Base-by-base conservation (phyloP, 2,113 vertebrate species). In the Vicugna pacos region DNA sequence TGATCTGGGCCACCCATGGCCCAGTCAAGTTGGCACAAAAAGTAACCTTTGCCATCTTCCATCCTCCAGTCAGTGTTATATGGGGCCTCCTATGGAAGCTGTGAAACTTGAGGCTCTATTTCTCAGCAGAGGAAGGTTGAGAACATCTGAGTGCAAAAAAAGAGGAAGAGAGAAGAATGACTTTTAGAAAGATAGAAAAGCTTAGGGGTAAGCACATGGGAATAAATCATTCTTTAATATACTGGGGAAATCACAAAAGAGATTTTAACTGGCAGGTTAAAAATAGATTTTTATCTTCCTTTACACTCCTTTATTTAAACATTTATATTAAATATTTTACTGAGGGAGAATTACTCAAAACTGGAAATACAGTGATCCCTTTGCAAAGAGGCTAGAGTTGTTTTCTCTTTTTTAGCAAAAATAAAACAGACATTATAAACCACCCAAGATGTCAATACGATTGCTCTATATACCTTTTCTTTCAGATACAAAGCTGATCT, bases 371-470 rank as follows among this genome's bases (percentile, higher is more conserved):
- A 50, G 19, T 58, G 26, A 95, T 14, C 15, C 20, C 46, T 15
- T 46, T 26, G 6, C 13, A 70, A 79, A 92, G 6, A 93, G 0
- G 15, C 24, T 69, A 85, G 15, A 89, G 52, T 24, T 52, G 22
- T 30, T 89, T 97, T 58, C 32, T 42, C 15, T 60, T 82, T 93
- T 88, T 89, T 13, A 83, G 17, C 11, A 89, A 94, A 97, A 95
- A 69, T 3, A 76, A 81, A 81, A 60, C 24, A 69, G 22, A 70
- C 82, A 70, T 86, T 52, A 52, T 70, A 70, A 91, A 42, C 9
- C 94, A 79, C 17, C 14, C 20, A 77, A 75, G 19, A 22, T 81
- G 4, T 64, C 30, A 94, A 58, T 80, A 56, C 0, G 2, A 72
- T 82, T 83, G 6, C 28, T 16, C 22, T 65, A 58, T 8, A 35